Conservation (phyloP, 2,797 vertebrate species). For the Hoplostethus mediterraneus region DNA sequence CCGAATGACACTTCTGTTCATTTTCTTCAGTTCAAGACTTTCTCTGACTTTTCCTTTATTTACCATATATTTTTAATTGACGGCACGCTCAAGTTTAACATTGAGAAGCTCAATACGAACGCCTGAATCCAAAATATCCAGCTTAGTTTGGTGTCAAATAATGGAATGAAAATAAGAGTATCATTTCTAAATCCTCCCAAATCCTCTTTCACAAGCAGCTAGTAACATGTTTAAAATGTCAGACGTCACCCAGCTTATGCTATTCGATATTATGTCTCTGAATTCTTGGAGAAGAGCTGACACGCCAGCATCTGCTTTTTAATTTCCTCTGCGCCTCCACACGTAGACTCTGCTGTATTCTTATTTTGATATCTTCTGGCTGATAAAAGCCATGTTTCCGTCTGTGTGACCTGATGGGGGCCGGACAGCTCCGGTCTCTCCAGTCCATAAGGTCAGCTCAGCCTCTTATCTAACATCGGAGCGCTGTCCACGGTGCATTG, state of each 20-base stretch:
- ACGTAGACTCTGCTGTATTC: conserved; percentile 39
- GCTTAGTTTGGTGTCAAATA: conserved; percentile 66
- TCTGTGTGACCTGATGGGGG: conserved; percentile 7
- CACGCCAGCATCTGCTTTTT: conserved; percentile 59
- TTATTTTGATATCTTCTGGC: conserved; percentile 49
- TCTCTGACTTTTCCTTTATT: conserved; percentile 26
- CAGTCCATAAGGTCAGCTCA: conserved; percentile 34
- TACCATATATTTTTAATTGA: conserved; percentile 40
- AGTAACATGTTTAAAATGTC: conserved; percentile 73
- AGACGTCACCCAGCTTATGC: conserved; percentile 66
- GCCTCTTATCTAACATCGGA: conserved; percentile 48
- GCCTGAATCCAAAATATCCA: conserved; percentile 65
- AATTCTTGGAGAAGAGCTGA: conserved; percentile 60
- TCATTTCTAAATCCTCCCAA: conserved; percentile 71
- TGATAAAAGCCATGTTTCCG: conserved; percentile 46
- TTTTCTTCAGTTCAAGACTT: conserved; percentile 34
- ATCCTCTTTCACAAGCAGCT: conserved; percentile 74
- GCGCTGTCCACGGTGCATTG: conserved; percentile 18
- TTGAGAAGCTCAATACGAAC: conserved; percentile 45
- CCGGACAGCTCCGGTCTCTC: conserved; percentile 10
- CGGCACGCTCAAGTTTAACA: conserved; percentile 48
- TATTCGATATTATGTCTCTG: conserved; percentile 49
- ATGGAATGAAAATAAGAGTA: conserved; percentile 57
- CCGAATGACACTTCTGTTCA: conserved; percentile 43
- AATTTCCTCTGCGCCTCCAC: conserved; percentile 55